Conservation (phyloP, 1,140 invertebrate species). For the Grapholita molesta region DNA sequence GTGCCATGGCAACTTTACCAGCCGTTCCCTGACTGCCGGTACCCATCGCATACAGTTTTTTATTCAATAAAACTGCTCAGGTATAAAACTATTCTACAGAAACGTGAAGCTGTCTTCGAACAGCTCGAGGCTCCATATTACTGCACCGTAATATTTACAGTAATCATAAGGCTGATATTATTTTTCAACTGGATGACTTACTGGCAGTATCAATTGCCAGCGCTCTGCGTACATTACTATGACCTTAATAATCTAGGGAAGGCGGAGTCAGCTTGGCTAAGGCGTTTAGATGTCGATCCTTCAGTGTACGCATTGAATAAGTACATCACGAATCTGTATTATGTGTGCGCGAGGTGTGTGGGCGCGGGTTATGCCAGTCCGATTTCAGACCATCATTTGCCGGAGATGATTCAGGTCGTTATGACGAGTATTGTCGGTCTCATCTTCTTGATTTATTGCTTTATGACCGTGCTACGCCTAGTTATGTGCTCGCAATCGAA, state of each 20-base stretch:
- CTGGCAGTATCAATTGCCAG: slow-evolving; percentile 9
- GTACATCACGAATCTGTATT: slow-evolving; percentile 11
- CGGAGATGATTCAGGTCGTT: slow-evolving; percentile 20
- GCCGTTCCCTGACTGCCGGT: slow-evolving; percentile 23
- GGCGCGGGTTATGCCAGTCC: background rate
- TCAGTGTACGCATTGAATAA: background rate
- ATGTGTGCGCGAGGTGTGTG: background rate
- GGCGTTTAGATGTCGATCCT: background rate
- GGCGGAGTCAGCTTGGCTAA: background rate
- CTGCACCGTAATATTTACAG: background rate
- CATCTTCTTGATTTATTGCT: slow-evolving; percentile 36
- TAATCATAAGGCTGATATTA: background rate
- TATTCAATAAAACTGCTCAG: slow-evolving; percentile 39
- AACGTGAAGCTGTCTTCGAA: background rate
- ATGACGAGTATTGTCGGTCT: slow-evolving; percentile 32
- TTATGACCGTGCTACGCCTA: slow-evolving; percentile 37
- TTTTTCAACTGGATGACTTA: slow-evolving; percentile 19
- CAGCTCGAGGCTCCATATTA: background rate
- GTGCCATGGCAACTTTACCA: slow-evolving; percentile 39
- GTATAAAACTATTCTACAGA: slow-evolving; percentile 2
- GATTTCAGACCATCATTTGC: background rate
- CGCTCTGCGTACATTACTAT: background rate
- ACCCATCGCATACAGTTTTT: slow-evolving; percentile 35
- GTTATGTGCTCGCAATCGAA: slow-evolving; percentile 35
- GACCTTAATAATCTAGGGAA: background rate